phyloP scores from a whole-genome alignment of 2,888 invertebrate genomes.

The Cosmia pyralina region DNA sequence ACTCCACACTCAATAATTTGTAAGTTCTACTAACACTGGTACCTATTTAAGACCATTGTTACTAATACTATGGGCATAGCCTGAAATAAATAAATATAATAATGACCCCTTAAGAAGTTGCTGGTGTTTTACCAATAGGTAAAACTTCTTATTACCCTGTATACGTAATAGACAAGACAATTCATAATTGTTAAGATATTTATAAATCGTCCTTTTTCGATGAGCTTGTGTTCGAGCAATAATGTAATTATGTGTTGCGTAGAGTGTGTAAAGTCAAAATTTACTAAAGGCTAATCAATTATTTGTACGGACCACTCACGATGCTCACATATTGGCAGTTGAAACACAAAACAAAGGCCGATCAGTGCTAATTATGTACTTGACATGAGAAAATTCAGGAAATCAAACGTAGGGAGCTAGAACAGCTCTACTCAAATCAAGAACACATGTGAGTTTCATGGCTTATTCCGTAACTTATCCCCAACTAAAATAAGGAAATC shows the following conservation, averaged over 20 bases:
- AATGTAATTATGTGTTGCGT: conserved; percentile 3
- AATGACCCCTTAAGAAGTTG: no score
- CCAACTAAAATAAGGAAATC: conserved; percentile 10
- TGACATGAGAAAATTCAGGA: conserved; percentile 24
- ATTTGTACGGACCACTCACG: conserved; percentile 19
- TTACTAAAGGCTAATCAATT: conserved; percentile 33
- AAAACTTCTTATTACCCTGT: no score
- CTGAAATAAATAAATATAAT: no score
- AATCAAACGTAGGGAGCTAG: conserved; percentile 10
- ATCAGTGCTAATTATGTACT: conserved; percentile 9
- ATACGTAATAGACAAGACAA: conserved; percentile 7
- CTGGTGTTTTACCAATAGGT: no score
- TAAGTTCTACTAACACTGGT: no score
- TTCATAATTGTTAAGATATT: conserved; percentile 15
- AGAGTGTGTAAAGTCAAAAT: not conserved
- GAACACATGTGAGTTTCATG: not conserved
- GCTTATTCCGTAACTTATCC: conserved; percentile 15
- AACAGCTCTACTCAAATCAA: not conserved
- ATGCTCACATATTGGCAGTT: not conserved
- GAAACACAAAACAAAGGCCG: conserved; percentile 13
- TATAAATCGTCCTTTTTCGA: conserved; percentile 7
- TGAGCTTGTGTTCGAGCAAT: not conserved
- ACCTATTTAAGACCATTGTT: no score
- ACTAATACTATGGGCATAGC: no score
- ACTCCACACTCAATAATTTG: no score